A percentile compares a stretch with the other conserved stretches of the same genome.
phyloP scores from a whole-genome alignment of 1,140 invertebrate species.

The Apolygus lucorum region DNA sequence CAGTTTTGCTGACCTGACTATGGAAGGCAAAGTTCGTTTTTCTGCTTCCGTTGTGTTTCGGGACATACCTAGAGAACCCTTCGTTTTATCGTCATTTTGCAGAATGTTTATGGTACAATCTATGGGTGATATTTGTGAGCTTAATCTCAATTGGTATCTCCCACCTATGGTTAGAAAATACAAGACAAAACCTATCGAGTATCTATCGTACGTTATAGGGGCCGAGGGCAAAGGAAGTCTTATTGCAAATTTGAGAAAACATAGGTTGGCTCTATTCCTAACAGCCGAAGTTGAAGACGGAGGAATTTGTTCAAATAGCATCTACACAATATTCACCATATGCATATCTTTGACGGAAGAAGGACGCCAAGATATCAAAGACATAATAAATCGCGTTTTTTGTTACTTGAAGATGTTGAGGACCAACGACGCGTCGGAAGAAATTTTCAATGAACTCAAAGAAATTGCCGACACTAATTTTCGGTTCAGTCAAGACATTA shows the following conservation, averaged over 20 bases:
- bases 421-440: constrained; percentile 49
- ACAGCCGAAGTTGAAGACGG: constrained; percentile 62
- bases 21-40: constrained; percentile 74
- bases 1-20: constrained; percentile 49
- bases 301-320: constrained; percentile 50
- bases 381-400: constrained; percentile 60
- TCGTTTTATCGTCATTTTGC: constrained; percentile 49
- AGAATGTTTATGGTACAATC: constrained; percentile 71
- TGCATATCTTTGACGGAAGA: constrained; percentile 68
- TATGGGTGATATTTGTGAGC: constrained; percentile 59
- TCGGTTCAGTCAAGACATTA: constrained; percentile 56
- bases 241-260: constrained; percentile 68
- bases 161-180: constrained; percentile 65
- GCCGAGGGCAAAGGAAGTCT: constrained; percentile 83
- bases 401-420: constrained; percentile 63
- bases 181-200: constrained; percentile 65
- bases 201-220: constrained; percentile 72
- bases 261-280: constrained; percentile 74
- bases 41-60: constrained; percentile 51
- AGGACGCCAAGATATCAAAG: constrained; percentile 59
- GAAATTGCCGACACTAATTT: constrained; percentile 56
- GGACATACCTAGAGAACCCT: constrained; percentile 36
- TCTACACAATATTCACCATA: constrained; percentile 54
- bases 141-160: constrained; percentile 71
- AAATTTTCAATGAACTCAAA: constrained; percentile 67